Base-by-base conservation (phyloP, 2,113 vertebrate genomes). In the Ophiodon elongatus region DNA sequence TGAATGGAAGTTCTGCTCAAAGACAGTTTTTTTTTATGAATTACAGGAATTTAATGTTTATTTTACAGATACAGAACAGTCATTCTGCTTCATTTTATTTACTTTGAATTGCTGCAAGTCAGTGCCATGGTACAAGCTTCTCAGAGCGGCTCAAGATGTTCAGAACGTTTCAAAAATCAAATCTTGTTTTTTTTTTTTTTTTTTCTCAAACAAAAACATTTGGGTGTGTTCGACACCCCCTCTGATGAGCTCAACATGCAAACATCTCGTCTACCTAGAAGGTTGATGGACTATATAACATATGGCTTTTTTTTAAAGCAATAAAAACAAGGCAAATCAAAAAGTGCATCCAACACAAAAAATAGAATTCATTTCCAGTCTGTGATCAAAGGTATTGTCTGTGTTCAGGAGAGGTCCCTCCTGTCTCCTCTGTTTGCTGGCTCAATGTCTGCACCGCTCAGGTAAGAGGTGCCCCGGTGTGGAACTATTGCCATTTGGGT, bases 271-370 rank as follows among this genome's bases (percentile, higher is more conserved):
- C 94, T 94, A 95, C 88, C 90, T 93, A 94, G 80, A 93, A 94
- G 91, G 91, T 92, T 79, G 90, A 90, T 89, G 92, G 90, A 93
- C 92, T 92, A 90, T 86, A 90, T 92, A 88, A 88, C 86, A 91
- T 96, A 96, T 96, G 96, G 96, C 96, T 96, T 96, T 95, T 95
- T 96, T 95, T 95, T 85, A 95, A 95, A 96, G 94, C 95, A 92
- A 91, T 93, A 91, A 90, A 92, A 93, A 94, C 88, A 93, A 93
- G 79, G 84, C 87, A 92, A 94, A 89, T 91, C 88, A 91, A 94
- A 92, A 96, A 96, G 95, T 96, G 96, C 95, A 95, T 95, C 89
- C 91, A 94, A 96, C 94, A 95, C 93, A 88, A 90, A 88, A 68
- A 83, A 87, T 66, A 63, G 23, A 87, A 83, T 82, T 87, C 76